Conservation (phyloP, 2,797 vertebrate genomes). For the Hoplostethus atlanticus region DNA sequence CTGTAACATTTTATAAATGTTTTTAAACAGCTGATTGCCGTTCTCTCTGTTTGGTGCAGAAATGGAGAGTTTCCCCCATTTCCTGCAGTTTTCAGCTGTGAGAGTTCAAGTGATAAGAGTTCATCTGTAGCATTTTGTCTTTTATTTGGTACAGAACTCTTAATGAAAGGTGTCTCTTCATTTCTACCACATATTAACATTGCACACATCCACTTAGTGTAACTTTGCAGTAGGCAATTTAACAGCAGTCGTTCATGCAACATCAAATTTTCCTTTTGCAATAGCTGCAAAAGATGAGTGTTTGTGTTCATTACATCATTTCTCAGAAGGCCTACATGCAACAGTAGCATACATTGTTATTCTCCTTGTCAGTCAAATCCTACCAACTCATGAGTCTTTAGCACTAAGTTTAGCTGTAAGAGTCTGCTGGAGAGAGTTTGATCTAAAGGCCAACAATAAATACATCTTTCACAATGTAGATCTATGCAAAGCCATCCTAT, state of each 20-base stretch:
- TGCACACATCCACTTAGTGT: conserved; percentile 28
- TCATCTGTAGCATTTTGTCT: conserved; percentile 33
- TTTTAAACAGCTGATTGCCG: conserved; percentile 6
- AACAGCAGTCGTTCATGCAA: not conserved
- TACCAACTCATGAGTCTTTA: not conserved
- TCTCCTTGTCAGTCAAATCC: conserved; percentile 19
- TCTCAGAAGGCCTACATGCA: conserved; percentile 11
- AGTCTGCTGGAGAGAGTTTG: conserved; percentile 20
- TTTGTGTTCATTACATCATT: not conserved
- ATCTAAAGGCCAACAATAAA: conserved; percentile 25
- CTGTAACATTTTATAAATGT: conserved; percentile 68
- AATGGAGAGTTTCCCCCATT: conserved; percentile 22
- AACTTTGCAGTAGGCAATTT: conserved; percentile 9
- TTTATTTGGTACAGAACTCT: conserved; percentile 32
- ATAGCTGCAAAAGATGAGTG: not conserved
- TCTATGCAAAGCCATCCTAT: conserved; percentile 48
- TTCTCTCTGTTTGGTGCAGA: not conserved
- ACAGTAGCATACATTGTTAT: conserved; percentile 7
- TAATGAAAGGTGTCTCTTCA: not conserved
- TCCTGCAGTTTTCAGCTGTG: conserved; percentile 49
- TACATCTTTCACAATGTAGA: conserved; percentile 24
- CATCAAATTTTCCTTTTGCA: not conserved
- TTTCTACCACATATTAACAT: conserved; percentile 9
- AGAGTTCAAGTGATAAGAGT: conserved; percentile 41
- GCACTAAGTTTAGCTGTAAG: not conserved